These are phyloP conservation scores for Phania funesta DNA, from an alignment of 2,888 invertebrate genomes.

Conservation along the genomic window DNA sequence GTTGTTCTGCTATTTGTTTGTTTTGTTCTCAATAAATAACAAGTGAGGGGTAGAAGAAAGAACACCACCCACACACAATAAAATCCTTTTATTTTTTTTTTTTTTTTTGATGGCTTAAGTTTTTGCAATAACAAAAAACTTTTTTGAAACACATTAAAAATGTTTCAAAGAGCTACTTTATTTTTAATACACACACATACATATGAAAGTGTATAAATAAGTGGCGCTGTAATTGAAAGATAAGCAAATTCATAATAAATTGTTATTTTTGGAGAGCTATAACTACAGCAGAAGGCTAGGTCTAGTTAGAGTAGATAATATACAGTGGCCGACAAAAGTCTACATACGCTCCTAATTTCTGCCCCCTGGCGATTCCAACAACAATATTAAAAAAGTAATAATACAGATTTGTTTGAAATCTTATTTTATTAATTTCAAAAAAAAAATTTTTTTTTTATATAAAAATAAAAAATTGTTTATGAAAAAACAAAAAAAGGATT, in stretches of 20 bases:
- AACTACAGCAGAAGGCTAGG: neutral
- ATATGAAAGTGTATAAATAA: neutral
- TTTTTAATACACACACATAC: too few species aligned
- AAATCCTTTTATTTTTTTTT: slow-evolving; percentile 35
- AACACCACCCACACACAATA: neutral
- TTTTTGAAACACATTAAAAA: too few species aligned
- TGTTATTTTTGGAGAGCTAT: neutral
- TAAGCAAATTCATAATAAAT: neutral
- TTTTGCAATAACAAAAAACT: neutral
- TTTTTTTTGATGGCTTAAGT: too few species aligned
- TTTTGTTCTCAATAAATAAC: slow-evolving; percentile 14
- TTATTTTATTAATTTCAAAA: slow-evolving; percentile 1
- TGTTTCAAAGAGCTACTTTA: neutral
- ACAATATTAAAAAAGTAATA: slow-evolving; percentile 12
- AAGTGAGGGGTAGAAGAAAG: neutral
- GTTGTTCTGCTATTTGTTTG: neutral
- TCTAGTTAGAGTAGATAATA: neutral
- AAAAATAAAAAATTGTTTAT: slow-evolving; percentile 8
- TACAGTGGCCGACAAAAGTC: neutral
- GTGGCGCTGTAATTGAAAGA: neutral
- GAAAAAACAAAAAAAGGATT: slow-evolving; percentile 13
- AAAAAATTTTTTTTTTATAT: neutral
- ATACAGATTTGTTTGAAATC: slow-evolving; percentile 11
- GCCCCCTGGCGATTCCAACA: neutral
- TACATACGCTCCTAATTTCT: slow-evolving; percentile 8